Percentiles rank a stretch among this genome's conserved stretches.
phyloP scores from a whole-genome alignment of 37 sponge, comb jelly and placozoan species.

The Chondrilla cf. caribensis region DNA sequence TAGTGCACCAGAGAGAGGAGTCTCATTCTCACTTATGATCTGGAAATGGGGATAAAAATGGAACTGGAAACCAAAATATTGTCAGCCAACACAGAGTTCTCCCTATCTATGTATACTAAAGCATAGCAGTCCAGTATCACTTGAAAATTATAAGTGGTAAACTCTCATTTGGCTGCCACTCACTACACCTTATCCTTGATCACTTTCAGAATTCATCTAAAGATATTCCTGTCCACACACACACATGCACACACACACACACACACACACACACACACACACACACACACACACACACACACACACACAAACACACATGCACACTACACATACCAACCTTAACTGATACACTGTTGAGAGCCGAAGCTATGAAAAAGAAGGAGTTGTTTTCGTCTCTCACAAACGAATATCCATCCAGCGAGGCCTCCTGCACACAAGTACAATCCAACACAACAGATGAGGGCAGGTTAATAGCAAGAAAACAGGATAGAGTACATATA shows the following conservation, averaged over 20 bases:
- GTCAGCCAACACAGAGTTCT: too few species aligned
- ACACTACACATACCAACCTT: too few species aligned
- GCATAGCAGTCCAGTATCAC: neutral
- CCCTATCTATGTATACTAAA: too few species aligned
- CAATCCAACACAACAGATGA: too few species aligned
- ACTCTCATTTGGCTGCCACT: too few species aligned
- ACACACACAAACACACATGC: neutral
- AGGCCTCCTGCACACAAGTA: slow-evolving; percentile 34
- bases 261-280: neutral
- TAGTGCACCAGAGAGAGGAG: slow-evolving; percentile 52
- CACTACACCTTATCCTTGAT: too few species aligned
- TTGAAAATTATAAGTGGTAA: neutral
- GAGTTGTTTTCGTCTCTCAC: slow-evolving; percentile 25
- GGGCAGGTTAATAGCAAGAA: too few species aligned
- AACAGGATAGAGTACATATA: too few species aligned
- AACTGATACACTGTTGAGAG: slow-evolving; percentile 46
- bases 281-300: slow-evolving; percentile 11
- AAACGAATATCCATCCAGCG: slow-evolving; percentile 53
- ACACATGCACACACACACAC: too few species aligned
- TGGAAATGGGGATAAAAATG: neutral
- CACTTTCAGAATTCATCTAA: too few species aligned
- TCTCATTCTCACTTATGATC: slow-evolving; percentile 25
- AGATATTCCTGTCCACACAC: too few species aligned
- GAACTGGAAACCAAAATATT: neutral
- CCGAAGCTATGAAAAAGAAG: slow-evolving; percentile 49